phyloP scores from a whole-genome alignment of 2,113 vertebrate genomes.

The Thalassoma bifasciatum region DNA sequence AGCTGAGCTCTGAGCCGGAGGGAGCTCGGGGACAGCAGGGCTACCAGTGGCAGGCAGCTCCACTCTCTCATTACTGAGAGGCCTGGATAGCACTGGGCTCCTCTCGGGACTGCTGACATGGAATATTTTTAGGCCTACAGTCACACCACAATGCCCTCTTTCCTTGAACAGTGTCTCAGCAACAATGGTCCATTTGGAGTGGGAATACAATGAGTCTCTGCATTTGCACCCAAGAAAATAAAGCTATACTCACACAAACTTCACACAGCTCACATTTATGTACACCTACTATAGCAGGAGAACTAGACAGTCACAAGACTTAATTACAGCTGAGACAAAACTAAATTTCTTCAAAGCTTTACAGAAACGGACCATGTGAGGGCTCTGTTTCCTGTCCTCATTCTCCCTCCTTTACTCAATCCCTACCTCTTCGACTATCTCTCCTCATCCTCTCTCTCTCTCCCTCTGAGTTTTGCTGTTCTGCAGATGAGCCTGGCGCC shows the following conservation, averaged over 20 bases:
- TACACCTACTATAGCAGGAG: background rate
- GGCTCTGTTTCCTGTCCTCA: slow-evolving; percentile 28
- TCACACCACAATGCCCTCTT: slow-evolving; percentile 73
- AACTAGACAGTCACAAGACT: background rate
- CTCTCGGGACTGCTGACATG: slow-evolving; percentile 78
- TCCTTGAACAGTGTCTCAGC: slow-evolving; percentile 54
- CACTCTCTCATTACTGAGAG: slow-evolving; percentile 83
- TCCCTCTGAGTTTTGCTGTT: slow-evolving; percentile 55
- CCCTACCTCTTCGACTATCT: background rate
- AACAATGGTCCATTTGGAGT: slow-evolving; percentile 63
- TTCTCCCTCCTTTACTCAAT: slow-evolving; percentile 1
- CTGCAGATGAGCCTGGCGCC: slow-evolving; percentile 66
- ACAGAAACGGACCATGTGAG: slow-evolving; percentile 23
- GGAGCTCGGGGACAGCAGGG: slow-evolving; percentile 76
- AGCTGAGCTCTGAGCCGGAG: slow-evolving; percentile 74
- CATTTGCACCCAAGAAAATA: slow-evolving; percentile 21
- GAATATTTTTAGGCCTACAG: slow-evolving; percentile 83
- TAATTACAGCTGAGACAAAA: slow-evolving; percentile 24
- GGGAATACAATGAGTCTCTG: slow-evolving; percentile 10
- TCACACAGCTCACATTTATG: background rate
- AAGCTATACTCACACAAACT: slow-evolving; percentile 16
- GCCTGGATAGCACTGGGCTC: slow-evolving; percentile 72
- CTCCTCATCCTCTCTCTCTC: background rate
- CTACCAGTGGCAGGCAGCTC: slow-evolving; percentile 77
- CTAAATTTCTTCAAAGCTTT: slow-evolving; percentile 20